phyloP scores from a whole-genome alignment of 2,888 invertebrate genomes.

The Terebella lapidaria region DNA sequence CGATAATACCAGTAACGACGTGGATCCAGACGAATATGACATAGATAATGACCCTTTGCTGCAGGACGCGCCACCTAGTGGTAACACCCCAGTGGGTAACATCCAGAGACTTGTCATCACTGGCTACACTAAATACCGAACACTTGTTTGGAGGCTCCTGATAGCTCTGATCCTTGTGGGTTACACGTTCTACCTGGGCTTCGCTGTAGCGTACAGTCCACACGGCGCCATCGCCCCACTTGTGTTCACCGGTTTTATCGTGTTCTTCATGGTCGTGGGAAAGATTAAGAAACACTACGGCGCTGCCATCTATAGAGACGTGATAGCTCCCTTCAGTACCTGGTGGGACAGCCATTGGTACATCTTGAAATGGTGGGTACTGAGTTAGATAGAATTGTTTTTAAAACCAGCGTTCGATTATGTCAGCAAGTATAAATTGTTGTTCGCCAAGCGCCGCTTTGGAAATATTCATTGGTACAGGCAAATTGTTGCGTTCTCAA shows the following conservation, averaged over 20 bases:
- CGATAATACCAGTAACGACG: not conserved
- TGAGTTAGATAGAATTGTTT: too few species aligned
- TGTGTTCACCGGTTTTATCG: slow-evolving; percentile 16
- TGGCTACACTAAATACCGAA: not conserved
- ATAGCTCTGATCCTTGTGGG: slow-evolving; percentile 8
- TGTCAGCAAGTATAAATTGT: too few species aligned
- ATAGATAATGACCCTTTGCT: not conserved
- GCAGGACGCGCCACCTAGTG: not conserved
- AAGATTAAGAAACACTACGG: not conserved
- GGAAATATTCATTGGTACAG: too few species aligned
- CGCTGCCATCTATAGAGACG: not conserved
- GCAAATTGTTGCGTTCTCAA: too few species aligned
- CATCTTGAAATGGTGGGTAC: not conserved
- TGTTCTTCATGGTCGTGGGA: not conserved
- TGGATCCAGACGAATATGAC: not conserved
- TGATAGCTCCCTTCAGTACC: not conserved
- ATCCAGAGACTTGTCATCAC: not conserved
- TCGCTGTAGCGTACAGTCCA: slow-evolving; percentile 22
- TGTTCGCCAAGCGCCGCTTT: too few species aligned
- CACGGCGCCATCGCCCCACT: slow-evolving; percentile 19
- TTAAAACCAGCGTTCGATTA: too few species aligned
- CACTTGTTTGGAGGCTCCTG: not conserved
- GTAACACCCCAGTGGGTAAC: not conserved
- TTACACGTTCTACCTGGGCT: slow-evolving; percentile 24
- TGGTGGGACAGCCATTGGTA: not conserved